Evolutionary conservation across 2,888 invertebrate genomes (phyloP).

Genomic region (Ganaspis brasiliensis): DNA sequence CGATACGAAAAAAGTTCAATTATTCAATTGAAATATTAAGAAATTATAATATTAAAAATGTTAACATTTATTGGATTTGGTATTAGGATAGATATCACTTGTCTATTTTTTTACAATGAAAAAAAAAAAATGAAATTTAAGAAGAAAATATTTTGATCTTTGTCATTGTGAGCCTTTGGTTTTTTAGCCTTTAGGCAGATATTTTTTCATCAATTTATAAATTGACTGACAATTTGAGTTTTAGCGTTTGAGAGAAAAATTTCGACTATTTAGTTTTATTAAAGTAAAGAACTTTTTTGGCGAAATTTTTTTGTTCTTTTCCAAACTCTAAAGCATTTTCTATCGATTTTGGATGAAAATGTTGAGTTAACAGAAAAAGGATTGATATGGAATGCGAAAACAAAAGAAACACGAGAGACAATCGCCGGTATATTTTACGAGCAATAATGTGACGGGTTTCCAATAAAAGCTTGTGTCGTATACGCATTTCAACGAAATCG

Average conservation of each 20-base stretch:
- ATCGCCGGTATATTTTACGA: slow-evolving; percentile 62
- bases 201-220: not conserved
- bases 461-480: slow-evolving; percentile 12
- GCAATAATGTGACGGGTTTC: slow-evolving; percentile 63
- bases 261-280: not conserved
- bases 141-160: too few species aligned
- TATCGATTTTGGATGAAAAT: slow-evolving; percentile 46
- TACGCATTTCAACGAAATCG: not conserved
- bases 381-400: slow-evolving; percentile 30
- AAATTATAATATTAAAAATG: slow-evolving; percentile 49
- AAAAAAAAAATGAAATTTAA: not conserved
- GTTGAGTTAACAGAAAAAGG: slow-evolving; percentile 49
- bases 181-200: not conserved
- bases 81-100: slow-evolving; percentile 3
- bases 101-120: slow-evolving; percentile 3
- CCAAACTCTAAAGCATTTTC: slow-evolving; percentile 50
- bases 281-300: not conserved
- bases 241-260: not conserved
- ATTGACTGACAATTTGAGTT: slow-evolving; percentile 2
- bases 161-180: slow-evolving; percentile 1
- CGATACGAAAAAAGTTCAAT: slow-evolving; percentile 5
- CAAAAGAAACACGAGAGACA: slow-evolving; percentile 42
- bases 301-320: slow-evolving; percentile 39
- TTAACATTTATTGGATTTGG: slow-evolving; percentile 6
- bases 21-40: slow-evolving; percentile 40